Conservation (phyloP, 2,888 invertebrate species). For the Microctonus hyperodae region DNA sequence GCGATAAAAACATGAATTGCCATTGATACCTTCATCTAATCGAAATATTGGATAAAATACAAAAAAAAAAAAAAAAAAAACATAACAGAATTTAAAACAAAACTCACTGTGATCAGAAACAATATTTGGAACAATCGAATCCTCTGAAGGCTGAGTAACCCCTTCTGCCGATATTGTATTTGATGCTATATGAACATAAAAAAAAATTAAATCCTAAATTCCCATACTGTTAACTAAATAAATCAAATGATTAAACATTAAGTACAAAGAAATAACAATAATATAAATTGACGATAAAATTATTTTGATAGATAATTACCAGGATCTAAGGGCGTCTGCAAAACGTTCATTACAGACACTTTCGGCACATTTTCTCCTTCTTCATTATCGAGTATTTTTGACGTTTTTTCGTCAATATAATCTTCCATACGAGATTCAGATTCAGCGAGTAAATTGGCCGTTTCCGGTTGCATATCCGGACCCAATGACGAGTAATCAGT, state of each 20-base stretch:
- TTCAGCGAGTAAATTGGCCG: slow-evolving; percentile 1
- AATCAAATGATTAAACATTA: slow-evolving; percentile 21
- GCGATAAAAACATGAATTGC: neutral
- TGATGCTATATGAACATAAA: slow-evolving; percentile 44
- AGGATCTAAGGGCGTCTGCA: slow-evolving; percentile 54
- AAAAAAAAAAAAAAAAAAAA: slow-evolving; percentile 8
- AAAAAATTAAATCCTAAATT: slow-evolving; percentile 12
- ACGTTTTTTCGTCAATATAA: slow-evolving; percentile 1
- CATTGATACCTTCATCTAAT: neutral
- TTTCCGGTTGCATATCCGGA: slow-evolving; percentile 12
- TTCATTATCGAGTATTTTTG: slow-evolving; percentile 1
- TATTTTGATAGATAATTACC: slow-evolving; percentile 45
- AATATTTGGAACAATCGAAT: slow-evolving; percentile 45
- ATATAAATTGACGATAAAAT: slow-evolving; percentile 22
- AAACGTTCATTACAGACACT: slow-evolving; percentile 48
- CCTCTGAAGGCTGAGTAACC: slow-evolving; percentile 39
- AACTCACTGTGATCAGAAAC: slow-evolving; percentile 49
- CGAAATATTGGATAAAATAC: neutral
- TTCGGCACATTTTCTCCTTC: slow-evolving; percentile 45
- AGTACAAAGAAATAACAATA: slow-evolving; percentile 19
- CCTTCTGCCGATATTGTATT: slow-evolving; percentile 41
- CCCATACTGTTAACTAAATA: slow-evolving; percentile 9
- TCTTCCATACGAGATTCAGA: slow-evolving; percentile 13
- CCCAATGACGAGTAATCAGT: slow-evolving; percentile 8
- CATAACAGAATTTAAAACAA: slow-evolving; percentile 24